These are phyloP conservation scores for Oreortyx pictus DNA, from an alignment of 2,797 vertebrate genomes.

Conservation along the genomic window DNA sequence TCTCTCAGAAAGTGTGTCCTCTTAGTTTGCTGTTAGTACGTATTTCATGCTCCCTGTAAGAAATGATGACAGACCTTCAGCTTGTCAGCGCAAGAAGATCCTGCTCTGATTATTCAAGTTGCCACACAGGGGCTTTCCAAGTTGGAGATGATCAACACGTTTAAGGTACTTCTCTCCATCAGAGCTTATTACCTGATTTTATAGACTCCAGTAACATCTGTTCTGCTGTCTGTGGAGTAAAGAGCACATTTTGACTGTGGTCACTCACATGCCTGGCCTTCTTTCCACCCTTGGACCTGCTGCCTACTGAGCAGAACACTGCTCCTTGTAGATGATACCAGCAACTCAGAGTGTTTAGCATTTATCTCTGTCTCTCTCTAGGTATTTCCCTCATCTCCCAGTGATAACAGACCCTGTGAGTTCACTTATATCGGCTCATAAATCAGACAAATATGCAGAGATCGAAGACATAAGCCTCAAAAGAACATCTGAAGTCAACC, in stretches of 20 bases:
- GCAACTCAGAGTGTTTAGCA: background rate
- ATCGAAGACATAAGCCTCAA: background rate
- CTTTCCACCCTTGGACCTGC: background rate
- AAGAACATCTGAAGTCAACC: background rate
- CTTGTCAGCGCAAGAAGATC: background rate
- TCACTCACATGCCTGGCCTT: background rate
- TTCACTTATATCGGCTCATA: background rate
- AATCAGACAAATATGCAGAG: conserved; percentile 12
- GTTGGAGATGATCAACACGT: background rate
- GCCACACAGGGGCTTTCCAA: background rate
- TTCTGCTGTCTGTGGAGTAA: background rate
- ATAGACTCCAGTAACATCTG: conserved; percentile 53
- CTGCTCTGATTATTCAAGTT: conserved; percentile 17
- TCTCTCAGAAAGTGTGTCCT: background rate
- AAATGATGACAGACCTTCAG: background rate
- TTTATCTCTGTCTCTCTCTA: background rate
- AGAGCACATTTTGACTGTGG: background rate
- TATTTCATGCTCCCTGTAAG: background rate
- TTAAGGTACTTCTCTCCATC: conserved; percentile 27
- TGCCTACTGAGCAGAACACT: background rate
- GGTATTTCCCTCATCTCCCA: background rate
- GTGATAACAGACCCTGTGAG: background rate
- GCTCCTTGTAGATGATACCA: background rate
- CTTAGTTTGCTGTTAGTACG: background rate
- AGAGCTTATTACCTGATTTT: conserved; percentile 33